phyloP scores from a whole-genome alignment of 2,888 invertebrate genomes.

The Leucoma salicis region DNA sequence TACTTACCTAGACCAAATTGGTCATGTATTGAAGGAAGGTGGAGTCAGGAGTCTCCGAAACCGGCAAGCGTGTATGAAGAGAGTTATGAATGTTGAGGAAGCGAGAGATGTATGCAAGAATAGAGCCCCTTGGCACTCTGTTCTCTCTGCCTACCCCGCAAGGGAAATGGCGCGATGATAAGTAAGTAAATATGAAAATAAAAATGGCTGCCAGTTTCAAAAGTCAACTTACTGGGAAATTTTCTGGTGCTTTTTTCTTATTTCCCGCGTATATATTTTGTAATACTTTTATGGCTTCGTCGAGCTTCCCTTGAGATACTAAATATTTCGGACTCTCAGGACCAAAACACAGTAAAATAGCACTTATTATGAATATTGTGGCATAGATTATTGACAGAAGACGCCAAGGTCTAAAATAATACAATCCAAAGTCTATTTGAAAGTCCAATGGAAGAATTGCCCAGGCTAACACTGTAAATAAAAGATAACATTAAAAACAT shows the following conservation, averaged over 20 bases:
- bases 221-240: constrained; percentile 79
- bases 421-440: constrained; percentile 63
- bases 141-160: too few species aligned
- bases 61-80: too few species aligned
- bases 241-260: constrained; percentile 55
- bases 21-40: too few species aligned
- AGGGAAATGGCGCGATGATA: too few species aligned
- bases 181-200: too few species aligned
- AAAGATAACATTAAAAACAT: not conserved
- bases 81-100: too few species aligned
- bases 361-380: constrained; percentile 80
- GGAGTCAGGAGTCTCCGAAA: too few species aligned
- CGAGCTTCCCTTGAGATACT: constrained; percentile 83
- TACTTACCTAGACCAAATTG: too few species aligned
- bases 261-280: constrained; percentile 81
- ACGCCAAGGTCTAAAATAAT: constrained; percentile 88
- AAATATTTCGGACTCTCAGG: constrained; percentile 92
- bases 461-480: constrained; percentile 84
- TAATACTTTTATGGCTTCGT: constrained; percentile 84
- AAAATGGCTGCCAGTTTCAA: too few species aligned
- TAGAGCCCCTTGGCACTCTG: too few species aligned
- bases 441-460: constrained; percentile 83
- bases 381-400: constrained; percentile 85
- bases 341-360: constrained; percentile 76
- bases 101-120: too few species aligned